These are phyloP conservation scores for Clarias fuscus DNA, from an alignment of 2,797 vertebrate genomes.

Conservation along the genomic window DNA sequence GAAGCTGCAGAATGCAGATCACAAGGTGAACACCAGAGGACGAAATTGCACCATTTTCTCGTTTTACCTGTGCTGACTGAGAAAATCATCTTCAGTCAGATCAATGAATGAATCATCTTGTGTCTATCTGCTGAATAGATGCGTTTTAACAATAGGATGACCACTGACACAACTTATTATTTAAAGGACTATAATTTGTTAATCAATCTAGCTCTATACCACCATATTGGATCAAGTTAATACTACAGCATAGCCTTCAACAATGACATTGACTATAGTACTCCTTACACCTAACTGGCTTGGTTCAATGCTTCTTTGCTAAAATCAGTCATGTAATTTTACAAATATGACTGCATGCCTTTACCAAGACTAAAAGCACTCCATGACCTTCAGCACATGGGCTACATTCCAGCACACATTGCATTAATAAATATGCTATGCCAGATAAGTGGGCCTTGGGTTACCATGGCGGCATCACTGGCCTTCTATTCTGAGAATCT, in stretches of 20 bases:
- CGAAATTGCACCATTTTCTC: conserved; percentile 7
- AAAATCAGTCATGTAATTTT: not conserved
- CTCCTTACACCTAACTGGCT: not conserved
- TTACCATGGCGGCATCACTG: not conserved
- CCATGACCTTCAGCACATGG: not conserved
- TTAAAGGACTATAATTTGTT: not conserved
- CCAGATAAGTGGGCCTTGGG: not conserved
- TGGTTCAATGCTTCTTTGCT: not conserved
- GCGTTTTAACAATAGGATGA: not conserved
- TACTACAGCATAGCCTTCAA: not conserved
- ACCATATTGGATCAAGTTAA: not conserved
- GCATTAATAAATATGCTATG: not conserved
- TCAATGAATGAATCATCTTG: conserved; percentile 19
- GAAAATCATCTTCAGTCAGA: conserved; percentile 11
- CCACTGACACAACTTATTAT: not conserved
- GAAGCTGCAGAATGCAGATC: not conserved
- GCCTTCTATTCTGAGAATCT: not conserved
- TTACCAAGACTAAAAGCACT: not conserved
- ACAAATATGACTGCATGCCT: not conserved
- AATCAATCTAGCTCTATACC: not conserved
- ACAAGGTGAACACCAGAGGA: conserved; percentile 44
- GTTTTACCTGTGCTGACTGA: not conserved
- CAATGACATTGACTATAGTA: not conserved
- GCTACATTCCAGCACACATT: not conserved
- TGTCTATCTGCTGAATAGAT: not conserved